Evolutionary conservation across 92 coral and sea anemone genomes (phyloP), one percentile per base, ranked within the genome.

Genomic region (Phymanthus crucifer): DNA sequence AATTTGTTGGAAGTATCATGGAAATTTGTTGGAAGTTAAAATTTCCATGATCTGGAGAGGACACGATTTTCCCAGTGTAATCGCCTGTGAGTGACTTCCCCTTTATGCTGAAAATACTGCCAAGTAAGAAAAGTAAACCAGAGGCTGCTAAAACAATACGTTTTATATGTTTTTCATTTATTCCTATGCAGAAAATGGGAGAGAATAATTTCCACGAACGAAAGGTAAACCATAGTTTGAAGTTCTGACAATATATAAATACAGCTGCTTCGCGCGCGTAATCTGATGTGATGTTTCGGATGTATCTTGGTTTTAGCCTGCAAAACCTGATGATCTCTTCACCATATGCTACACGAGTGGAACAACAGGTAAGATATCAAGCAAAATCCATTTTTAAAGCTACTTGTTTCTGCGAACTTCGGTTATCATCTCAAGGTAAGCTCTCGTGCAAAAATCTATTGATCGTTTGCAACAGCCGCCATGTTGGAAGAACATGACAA

Each of bases 341-440:
- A 94, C 98, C 24, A 77, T 94, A 73, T 94, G 94, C 46, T 94
- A 92, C 76, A 94, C 98, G 21, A 94, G 98, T 76, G 98, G 98
- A 40, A 94, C 98, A 13, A 94, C 98, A 80, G 98, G 98, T 94
- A 19, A 27, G 23, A 54, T 18, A 6, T 23, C 6, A 18, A 35
- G 6, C 78, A 71, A 29, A 3, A 3, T 9, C 64, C n/a, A 3
- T 50, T 5, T 50, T 18, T 19, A 65, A 11, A 12, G 70, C 7
- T 10, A 11, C 6, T 38, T 6, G 40, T 3, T 54, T n/a, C n/a
- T n/a, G n/a, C n/a, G n/a, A n/a, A n/a, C n/a, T n/a, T n/a, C n/a
- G n/a, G n/a, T n/a, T n/a, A n/a, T n/a, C n/a, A n/a, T n/a, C n/a
- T n/a, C n/a, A n/a, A n/a, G n/a, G n/a, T n/a, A n/a, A n/a, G n/a